Conservation (phyloP, 2,797 vertebrate genomes). For the Vultur gryphus region DNA sequence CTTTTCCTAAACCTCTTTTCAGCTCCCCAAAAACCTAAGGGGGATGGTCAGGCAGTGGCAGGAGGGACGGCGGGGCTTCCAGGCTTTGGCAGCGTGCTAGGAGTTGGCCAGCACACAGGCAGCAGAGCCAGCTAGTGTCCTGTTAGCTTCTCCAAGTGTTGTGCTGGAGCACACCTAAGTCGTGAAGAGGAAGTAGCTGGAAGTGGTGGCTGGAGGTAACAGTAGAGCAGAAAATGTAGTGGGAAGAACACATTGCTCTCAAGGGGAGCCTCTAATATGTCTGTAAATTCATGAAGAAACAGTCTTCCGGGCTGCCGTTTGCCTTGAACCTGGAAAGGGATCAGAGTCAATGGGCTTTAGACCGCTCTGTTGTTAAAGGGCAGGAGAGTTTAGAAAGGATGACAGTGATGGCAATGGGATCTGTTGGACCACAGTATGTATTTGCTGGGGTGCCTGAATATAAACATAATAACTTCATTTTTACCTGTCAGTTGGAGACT, state of each 20-base stretch:
- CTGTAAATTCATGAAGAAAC: neutral
- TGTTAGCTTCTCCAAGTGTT: neutral
- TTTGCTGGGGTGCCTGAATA: neutral
- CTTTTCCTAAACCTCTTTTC: neutral
- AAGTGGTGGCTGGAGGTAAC: neutral
- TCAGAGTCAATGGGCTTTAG: neutral
- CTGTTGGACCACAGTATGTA: neutral
- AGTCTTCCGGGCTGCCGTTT: neutral
- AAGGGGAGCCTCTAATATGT: neutral
- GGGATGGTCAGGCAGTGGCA: neutral
- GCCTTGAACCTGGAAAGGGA: neutral
- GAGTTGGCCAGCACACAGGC: neutral
- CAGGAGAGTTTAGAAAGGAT: neutral
- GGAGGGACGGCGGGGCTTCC: neutral
- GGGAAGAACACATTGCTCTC: neutral
- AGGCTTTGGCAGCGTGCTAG: accelerated
- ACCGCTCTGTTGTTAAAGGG: neutral
- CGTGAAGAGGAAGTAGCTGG: neutral
- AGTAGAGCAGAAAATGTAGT: neutral
- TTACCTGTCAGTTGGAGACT: neutral
- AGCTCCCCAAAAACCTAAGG: neutral
- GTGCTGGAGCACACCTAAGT: neutral
- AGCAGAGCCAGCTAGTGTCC: neutral
- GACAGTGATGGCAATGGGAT: neutral
- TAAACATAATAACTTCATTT: neutral